Evolutionary conservation across 2,113 vertebrate species (phyloP).

Genomic region (Xiphias gladius): DNA sequence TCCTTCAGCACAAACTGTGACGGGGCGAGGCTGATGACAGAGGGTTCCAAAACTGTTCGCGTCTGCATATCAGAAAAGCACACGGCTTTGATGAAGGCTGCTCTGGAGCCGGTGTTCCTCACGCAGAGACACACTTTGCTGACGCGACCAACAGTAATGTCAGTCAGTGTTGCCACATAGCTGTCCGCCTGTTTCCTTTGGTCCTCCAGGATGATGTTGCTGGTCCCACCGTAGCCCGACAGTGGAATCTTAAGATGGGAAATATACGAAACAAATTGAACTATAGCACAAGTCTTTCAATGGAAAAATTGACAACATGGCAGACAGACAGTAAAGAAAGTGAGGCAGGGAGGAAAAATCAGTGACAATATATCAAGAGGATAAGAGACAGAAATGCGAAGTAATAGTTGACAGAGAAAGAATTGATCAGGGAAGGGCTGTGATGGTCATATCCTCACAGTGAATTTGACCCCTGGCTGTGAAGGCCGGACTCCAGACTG

Average conservation of each 20-base stretch:
- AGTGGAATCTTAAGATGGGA: slow-evolving; percentile 88
- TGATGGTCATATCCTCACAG: slow-evolving; percentile 83
- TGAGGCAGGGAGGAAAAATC: background rate
- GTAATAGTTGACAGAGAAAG: background rate
- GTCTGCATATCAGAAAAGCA: slow-evolving; percentile 86
- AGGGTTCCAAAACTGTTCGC: slow-evolving; percentile 83
- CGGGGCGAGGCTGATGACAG: slow-evolving; percentile 88
- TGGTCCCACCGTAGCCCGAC: slow-evolving; percentile 95
- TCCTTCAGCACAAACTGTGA: slow-evolving; percentile 95
- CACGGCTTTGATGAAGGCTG: slow-evolving; percentile 92
- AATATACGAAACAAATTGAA: background rate
- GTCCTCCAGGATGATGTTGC: slow-evolving; percentile 93
- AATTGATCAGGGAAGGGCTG: background rate
- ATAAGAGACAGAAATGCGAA: background rate
- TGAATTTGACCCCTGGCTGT: slow-evolving; percentile 94
- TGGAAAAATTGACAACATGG: background rate
- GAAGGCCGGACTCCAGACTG: slow-evolving; percentile 88
- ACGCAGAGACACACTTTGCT: slow-evolving; percentile 87
- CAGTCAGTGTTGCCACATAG: slow-evolving; percentile 86
- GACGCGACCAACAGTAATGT: slow-evolving; percentile 78
- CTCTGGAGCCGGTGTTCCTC: slow-evolving; percentile 92
- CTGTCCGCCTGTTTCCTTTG: slow-evolving; percentile 89
- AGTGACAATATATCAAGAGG: background rate
- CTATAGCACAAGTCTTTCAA: background rate
- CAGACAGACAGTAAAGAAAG: background rate